Base-by-base conservation (phyloP, 2,797 vertebrate species). In the Austrolebias charrua region DNA sequence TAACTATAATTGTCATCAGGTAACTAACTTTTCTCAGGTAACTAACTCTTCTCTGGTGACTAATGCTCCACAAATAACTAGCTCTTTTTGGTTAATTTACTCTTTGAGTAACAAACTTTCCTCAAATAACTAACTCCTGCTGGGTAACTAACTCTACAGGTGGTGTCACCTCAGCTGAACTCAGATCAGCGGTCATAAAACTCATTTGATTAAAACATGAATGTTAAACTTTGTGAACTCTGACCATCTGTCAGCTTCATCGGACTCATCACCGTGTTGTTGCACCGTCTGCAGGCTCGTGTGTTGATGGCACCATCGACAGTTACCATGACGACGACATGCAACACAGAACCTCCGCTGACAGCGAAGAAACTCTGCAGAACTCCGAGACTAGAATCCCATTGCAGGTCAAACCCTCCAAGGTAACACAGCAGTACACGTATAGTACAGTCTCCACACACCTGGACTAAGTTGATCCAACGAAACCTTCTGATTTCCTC, bases 301-400 rank as follows among this genome's bases (percentile, higher is more conserved):
- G 90, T 52, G 89, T 94, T 64, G 96, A 98, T 66, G 92, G 93
- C 53, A 93, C 94, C 75, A 93, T 95, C 80, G 94, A 90, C 69
- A 96, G 95, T 82, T 96, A 94, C 88, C 94, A 90, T 81, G 96
- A 94, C 12, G 95, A 97, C 20, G 91, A 91, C 76, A 66, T 94
- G 73, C 95, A 96, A n/a, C 89, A 80, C 65, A 89, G 84, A 38
- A 94, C 93, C 59, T 90, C 92, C 1, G 92, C 94, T 50, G 93
- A 94, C 71, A 93, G 92, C 73, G 97, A 98, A 29, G 96, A 98
- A 82, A 98, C 96, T 65, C 95, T 98, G 82, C 97, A 97, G 81
- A 94, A 94, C 81, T 92, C 94, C 8, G 88, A 90, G 69, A 92
- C 93, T 76, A 96, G 94, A 84, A 82, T 95, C 71, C 87, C 93